Evolutionary conservation across 1,140 invertebrate genomes (phyloP).

Genomic region (Penaeus japonicus): DNA sequence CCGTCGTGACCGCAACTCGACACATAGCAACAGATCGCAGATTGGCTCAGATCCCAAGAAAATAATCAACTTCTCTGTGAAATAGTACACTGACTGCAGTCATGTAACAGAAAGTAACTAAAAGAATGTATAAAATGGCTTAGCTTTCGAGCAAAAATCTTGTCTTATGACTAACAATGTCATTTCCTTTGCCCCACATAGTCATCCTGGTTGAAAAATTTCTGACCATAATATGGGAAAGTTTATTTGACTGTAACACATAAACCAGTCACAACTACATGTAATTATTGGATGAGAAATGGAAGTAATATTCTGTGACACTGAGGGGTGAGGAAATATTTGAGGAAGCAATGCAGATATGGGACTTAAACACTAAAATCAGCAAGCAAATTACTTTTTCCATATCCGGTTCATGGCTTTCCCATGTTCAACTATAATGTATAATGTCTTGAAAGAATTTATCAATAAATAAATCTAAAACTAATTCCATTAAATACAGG

Average conservation of each 20-base stretch:
- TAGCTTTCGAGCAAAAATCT: neutral
- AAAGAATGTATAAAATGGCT: slow-evolving; percentile 8
- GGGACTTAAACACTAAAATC: neutral
- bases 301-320: slow-evolving; percentile 4
- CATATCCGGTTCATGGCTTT: slow-evolving; percentile 29
- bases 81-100: slow-evolving; percentile 29
- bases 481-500: slow-evolving; percentile 28
- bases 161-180: slow-evolving; percentile 2
- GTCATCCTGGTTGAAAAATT: slow-evolving; percentile 17
- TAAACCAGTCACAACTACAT: neutral
- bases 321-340: slow-evolving; percentile 26
- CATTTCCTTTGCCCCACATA: slow-evolving; percentile 20
- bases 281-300: slow-evolving; percentile 19
- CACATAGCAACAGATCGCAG: slow-evolving; percentile 10
- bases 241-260: slow-evolving; percentile 9
- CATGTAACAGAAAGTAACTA: slow-evolving; percentile 1
- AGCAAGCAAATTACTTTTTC: neutral
- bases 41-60: neutral
- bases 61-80: neutral
- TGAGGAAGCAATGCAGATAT: slow-evolving; percentile 24
- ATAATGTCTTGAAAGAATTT: slow-evolving; percentile 22
- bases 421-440: slow-evolving; percentile 14
- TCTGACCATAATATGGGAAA: neutral
- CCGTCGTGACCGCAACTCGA: neutral
- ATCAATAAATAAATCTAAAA: slow-evolving; percentile 24